Percentiles rank a stretch among this genome's conserved stretches.
These are phyloP conservation scores for Odontamblyopus rebecca DNA, from an alignment of 2,797 vertebrate species.

Conservation along the genomic window DNA sequence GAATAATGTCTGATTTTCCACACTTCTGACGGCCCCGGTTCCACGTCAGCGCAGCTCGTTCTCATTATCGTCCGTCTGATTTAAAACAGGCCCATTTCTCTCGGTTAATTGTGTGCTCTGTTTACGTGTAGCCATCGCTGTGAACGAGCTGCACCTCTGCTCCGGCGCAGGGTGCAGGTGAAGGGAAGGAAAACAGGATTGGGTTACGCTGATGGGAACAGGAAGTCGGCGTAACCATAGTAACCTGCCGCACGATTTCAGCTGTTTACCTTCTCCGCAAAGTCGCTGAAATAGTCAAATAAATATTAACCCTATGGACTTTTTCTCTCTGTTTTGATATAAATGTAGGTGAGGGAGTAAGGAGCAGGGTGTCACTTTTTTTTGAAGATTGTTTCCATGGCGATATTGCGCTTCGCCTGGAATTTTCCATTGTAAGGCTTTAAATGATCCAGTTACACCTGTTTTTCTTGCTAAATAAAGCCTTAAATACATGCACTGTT, in stretches of 20 bases:
- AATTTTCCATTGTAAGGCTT: too few relatives aligned
- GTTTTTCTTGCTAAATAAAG: too few relatives aligned
- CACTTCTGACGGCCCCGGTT: too few relatives aligned
- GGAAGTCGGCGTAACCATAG: not conserved
- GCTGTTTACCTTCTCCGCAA: not conserved
- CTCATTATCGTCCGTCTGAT: not conserved
- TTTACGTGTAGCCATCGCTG: not conserved
- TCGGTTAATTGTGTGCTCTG: not conserved
- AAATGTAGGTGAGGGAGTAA: too few relatives aligned
- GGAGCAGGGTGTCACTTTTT: too few relatives aligned
- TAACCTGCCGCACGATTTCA: not conserved
- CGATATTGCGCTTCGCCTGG: too few relatives aligned
- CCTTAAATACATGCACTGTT: too few relatives aligned
- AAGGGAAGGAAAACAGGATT: constrained; percentile 1
- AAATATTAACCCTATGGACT: not conserved
- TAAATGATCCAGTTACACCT: too few relatives aligned
- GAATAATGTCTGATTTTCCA: too few relatives aligned
- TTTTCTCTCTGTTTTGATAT: not conserved
- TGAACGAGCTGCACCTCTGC: not conserved
- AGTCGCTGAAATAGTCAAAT: not conserved
- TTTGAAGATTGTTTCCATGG: too few relatives aligned
- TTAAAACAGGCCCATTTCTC: not conserved
- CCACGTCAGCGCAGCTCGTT: not conserved
- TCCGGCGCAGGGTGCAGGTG: not conserved
- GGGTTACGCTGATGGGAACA: not conserved